These are phyloP conservation scores for Oreocharis arfaki DNA, from an alignment of 2,113 vertebrate genomes.

Conservation along the genomic window DNA sequence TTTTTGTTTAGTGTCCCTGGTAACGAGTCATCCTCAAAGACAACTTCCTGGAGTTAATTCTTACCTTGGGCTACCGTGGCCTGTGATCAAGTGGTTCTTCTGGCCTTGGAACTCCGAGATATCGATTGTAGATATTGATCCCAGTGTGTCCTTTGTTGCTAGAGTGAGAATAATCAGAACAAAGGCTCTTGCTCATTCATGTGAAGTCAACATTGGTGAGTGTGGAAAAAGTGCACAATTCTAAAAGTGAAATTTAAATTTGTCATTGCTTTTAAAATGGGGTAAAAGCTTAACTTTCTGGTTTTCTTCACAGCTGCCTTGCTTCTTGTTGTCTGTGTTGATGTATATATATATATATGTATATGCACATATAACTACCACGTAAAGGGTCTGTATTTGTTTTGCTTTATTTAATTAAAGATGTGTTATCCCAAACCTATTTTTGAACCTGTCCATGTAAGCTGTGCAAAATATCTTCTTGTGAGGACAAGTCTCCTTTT, in stretches of 20 bases:
- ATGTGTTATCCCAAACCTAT: conserved; percentile 22
- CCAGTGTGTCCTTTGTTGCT: neutral
- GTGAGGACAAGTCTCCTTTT: neutral
- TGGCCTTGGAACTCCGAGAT: neutral
- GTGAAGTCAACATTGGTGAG: neutral
- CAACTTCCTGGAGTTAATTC: neutral
- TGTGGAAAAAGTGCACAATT: neutral
- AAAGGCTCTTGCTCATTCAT: neutral
- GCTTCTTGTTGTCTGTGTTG: neutral
- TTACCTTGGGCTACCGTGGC: neutral
- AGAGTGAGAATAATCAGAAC: neutral
- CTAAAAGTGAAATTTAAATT: neutral
- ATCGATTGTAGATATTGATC: fast-evolving
- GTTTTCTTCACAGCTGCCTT: neutral
- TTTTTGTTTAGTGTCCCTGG: neutral
- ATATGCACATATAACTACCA: neutral
- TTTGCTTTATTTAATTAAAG: conserved; percentile 48
- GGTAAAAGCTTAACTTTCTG: neutral
- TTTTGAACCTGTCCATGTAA: conserved; percentile 61
- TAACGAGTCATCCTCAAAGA: neutral
- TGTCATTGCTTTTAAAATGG: neutral
- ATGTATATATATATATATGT: neutral
- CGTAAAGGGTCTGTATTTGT: conserved; percentile 26
- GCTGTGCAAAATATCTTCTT: conserved; percentile 6
- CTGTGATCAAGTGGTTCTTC: neutral